Evolutionary conservation across 2,888 invertebrate species (phyloP).

Genomic region (Andrena dorsata): DNA sequence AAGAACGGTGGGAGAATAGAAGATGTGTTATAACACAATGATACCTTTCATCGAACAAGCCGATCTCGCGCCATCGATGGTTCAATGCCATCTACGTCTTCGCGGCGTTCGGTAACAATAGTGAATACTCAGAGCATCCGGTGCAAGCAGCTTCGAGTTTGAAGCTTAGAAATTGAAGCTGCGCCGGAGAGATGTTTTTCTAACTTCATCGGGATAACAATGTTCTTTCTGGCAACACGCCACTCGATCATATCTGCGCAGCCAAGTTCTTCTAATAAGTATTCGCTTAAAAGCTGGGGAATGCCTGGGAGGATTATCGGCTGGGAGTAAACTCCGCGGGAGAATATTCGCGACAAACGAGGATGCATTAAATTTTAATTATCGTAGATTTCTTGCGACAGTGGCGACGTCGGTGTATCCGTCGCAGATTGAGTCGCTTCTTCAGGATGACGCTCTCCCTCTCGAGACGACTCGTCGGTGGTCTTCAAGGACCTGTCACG

Average conservation of each 20-base stretch:
- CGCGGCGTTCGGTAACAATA: neutral
- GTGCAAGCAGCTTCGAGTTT: neutral
- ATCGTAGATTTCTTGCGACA: neutral
- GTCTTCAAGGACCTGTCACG: slow-evolving; percentile 49
- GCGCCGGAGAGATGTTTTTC: neutral
- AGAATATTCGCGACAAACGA: neutral
- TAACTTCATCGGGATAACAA: neutral
- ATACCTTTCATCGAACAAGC: slow-evolving; percentile 42
- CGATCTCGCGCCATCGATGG: slow-evolving; percentile 21
- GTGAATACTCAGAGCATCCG: neutral
- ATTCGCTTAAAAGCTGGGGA: neutral
- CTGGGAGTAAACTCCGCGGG: neutral
- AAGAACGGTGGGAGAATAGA: slow-evolving; percentile 20
- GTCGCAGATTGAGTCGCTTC: slow-evolving; percentile 52
- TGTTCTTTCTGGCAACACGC: neutral
- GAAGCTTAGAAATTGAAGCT: neutral
- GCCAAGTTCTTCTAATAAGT: no score
- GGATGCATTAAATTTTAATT: slow-evolving; percentile 18
- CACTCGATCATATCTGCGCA: neutral
- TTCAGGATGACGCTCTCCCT: slow-evolving; percentile 62
- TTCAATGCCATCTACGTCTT: slow-evolving; percentile 13
- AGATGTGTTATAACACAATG: slow-evolving; percentile 34
- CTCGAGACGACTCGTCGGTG: slow-evolving; percentile 65
- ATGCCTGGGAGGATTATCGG: slow-evolving; percentile 1
- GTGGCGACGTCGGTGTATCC: slow-evolving; percentile 4